Evolutionary conservation across 2,797 vertebrate species (phyloP).

Genomic region (Momotus momota): DNA sequence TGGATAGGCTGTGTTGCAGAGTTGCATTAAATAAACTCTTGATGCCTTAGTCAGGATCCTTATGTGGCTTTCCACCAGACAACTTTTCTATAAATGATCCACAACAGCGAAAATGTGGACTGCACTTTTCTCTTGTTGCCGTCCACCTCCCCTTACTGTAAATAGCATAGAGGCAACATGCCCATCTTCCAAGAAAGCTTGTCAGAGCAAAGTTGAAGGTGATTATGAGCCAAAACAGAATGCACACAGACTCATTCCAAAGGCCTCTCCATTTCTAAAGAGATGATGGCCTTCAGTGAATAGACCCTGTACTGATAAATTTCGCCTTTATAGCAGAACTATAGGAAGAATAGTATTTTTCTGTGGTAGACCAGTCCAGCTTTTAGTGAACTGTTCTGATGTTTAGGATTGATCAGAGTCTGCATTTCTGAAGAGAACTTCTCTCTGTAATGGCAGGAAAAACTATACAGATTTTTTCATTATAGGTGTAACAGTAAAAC

Average conservation of each 20-base stretch:
- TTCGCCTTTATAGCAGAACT: not conserved
- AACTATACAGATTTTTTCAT: not conserved
- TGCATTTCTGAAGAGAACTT: not conserved
- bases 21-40: not conserved
- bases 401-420: not conserved
- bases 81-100: not conserved
- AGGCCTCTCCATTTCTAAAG: not conserved
- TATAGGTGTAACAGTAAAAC: not conserved
- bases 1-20: not conserved
- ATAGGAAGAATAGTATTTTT: not conserved
- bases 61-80: not conserved
- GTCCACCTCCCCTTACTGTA: not conserved
- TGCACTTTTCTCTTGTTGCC: fast-evolving
- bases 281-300: not conserved
- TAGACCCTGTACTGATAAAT: not conserved
- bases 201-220: not conserved
- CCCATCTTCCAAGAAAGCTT: not conserved
- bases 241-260: not conserved
- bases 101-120: fast-evolving
- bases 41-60: not conserved
- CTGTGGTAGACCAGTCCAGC: not conserved
- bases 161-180: not conserved
- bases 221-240: not conserved
- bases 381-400: not conserved
- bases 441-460: not conserved